Evolutionary conservation across 1,140 invertebrate species (phyloP), one percentile per base, ranked within the genome.

Genomic region (Bombus haemorrhoidalis): DNA sequence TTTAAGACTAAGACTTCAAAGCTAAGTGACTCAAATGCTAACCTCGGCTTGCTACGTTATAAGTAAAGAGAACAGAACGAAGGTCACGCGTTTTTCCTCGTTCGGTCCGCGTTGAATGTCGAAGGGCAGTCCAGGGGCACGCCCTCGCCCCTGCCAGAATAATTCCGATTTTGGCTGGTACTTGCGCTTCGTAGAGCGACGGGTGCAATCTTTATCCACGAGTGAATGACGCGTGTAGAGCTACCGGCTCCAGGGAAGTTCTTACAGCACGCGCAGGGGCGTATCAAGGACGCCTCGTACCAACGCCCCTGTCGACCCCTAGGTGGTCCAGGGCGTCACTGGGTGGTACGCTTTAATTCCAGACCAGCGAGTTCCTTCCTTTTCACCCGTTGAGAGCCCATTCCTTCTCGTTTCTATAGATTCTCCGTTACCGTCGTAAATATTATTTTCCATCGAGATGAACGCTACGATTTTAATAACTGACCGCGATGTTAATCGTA

Each of bases 261-360:
- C 88, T 87, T 89, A 37, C 81, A 92, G 92, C 92, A 93, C 93
- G 92, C 92, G 92, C 89, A 90, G 91, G 89, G 93, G 92, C 93
- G 93, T 93, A 93, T 87, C 92, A 89, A 89, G 86, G 87, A 85
- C 86, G 87, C 76, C 69, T 82, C 83, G 84, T 75, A 88, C 81
- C n/a, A 89, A 93, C 93, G 93, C 93, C 93, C 93, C 87, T 87
- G 91, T 92, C 93, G 92, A 94, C 93, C 93, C 93, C 92, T 94
- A 94, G 93, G 93, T 94, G 93, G 93, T 94, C 91, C 92, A 91
- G 92, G 93, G 93, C 93, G 93, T 93, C 90, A 88, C 92, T 93
- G 93, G 93, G 93, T 93, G 92, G 92, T 92, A 87, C 91, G 87
- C 83, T 92, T 93, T 92, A 93, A 93, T 93, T 92, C 91, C 90